Evolutionary conservation across 1,140 invertebrate genomes (phyloP).

Genomic region (Melanaphis sacchari): DNA sequence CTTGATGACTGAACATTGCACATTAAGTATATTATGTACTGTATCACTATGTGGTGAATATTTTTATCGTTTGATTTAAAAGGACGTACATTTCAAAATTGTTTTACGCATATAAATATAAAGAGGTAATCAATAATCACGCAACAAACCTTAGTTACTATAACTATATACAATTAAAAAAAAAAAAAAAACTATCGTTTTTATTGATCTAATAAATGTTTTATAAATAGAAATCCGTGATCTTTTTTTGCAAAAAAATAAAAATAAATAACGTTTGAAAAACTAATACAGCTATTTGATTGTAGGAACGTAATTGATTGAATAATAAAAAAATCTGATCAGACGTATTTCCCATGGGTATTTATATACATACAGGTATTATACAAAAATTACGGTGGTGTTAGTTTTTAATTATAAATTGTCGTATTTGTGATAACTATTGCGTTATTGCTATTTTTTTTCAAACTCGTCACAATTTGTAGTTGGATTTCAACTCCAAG

Average conservation of each 20-base stretch:
- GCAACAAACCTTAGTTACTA: neutral
- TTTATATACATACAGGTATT: no score
- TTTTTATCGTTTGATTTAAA: neutral
- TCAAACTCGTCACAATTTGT: neutral
- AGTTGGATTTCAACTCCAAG: neutral
- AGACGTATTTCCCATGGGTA: neutral
- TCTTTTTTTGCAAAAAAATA: neutral
- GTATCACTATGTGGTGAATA: neutral
- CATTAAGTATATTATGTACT: neutral
- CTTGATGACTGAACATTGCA: neutral
- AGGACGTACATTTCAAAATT: neutral
- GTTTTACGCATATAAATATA: neutral
- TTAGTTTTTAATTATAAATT: neutral
- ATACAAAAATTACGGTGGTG: neutral
- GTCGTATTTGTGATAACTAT: neutral
- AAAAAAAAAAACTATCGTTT: neutral
- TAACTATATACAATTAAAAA: neutral
- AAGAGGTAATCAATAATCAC: neutral
- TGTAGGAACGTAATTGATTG: neutral
- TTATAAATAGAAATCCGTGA: neutral
- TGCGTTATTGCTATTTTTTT: neutral
- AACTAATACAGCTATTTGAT: no score
- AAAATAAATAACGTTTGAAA: neutral
- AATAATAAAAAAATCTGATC: neutral
- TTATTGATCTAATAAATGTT: neutral